Percentiles rank a stretch among this genome's conserved stretches.
Evolutionary conservation across 2,797 vertebrate species (phyloP).

Genomic region (Gallinago nigripennis): DNA sequence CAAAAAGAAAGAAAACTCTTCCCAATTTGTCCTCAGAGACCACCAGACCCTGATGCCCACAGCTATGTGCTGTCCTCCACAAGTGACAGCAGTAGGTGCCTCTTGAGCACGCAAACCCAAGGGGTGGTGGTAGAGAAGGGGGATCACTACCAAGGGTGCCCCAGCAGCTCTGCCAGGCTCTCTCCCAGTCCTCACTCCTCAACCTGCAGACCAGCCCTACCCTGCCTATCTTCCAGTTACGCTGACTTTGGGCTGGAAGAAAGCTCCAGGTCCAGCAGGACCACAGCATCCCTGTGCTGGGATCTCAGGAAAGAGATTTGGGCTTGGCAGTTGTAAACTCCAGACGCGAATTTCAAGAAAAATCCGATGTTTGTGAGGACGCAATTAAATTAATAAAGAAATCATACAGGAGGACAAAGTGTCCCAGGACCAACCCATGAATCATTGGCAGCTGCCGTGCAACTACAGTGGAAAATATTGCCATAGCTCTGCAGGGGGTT

Average conservation of each 20-base stretch:
- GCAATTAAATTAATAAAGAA: slow-evolving; percentile 10
- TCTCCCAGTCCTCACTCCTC: too few relatives aligned
- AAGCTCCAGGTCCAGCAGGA: neutral
- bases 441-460: slow-evolving; percentile 16
- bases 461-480: slow-evolving; percentile 48
- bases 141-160: fast-evolving
- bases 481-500: neutral
- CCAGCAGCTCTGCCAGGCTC: neutral
- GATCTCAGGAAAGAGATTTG: neutral
- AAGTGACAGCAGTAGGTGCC: neutral
- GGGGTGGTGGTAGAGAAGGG: neutral
- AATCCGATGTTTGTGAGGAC: neutral
- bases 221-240: neutral
- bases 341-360: neutral
- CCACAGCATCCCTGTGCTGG: neutral
- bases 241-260: neutral
- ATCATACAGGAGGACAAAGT: neutral
- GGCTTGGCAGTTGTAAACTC: neutral
- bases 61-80: fast-evolving
- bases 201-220: too few relatives aligned
- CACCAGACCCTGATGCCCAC: neutral
- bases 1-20: fast-evolving
- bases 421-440: slow-evolving; percentile 15
- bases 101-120: neutral
- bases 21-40: neutral